Percentiles rank a stretch among this genome's conserved stretches.
phyloP scores from a whole-genome alignment of 2,113 vertebrate genomes.

The Sapayoa aenigma region DNA sequence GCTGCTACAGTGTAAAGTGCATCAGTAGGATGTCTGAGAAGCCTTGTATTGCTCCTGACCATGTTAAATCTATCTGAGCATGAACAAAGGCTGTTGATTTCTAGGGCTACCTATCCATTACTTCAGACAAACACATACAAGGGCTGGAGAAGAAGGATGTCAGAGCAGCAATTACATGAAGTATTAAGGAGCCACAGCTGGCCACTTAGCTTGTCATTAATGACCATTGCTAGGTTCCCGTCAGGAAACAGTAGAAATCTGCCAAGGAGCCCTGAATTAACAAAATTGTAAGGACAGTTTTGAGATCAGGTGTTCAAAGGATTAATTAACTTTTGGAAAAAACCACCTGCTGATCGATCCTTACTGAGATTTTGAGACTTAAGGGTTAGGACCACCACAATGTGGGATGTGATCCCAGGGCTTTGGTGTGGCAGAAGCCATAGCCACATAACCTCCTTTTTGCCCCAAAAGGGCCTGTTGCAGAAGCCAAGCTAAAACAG shows the following conservation, averaged over 20 bases:
- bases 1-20: not conserved
- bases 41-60: not conserved
- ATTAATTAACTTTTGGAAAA: constrained; percentile 1
- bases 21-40: not conserved
- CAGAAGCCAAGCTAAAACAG: not conserved
- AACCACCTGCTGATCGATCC: not conserved
- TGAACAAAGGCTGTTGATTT: not conserved
- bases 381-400: not conserved
- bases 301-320: constrained; percentile 1
- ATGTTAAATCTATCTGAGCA: not conserved
- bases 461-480: not conserved
- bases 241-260: constrained; percentile 46
- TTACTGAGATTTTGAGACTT: not conserved
- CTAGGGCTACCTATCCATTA: not conserved
- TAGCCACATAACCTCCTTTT: not conserved
- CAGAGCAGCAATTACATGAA: not conserved
- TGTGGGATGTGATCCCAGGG: accelerated
- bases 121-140: not conserved
- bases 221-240: not conserved
- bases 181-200: constrained; percentile 50
- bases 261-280: not conserved
- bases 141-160: not conserved
- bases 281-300: not conserved
- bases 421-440: not conserved
- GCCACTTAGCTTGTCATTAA: constrained; percentile 47